These are phyloP conservation scores for Steatocranus sp. DNA, from an alignment of 2,797 vertebrate genomes.

Conservation along the genomic window DNA sequence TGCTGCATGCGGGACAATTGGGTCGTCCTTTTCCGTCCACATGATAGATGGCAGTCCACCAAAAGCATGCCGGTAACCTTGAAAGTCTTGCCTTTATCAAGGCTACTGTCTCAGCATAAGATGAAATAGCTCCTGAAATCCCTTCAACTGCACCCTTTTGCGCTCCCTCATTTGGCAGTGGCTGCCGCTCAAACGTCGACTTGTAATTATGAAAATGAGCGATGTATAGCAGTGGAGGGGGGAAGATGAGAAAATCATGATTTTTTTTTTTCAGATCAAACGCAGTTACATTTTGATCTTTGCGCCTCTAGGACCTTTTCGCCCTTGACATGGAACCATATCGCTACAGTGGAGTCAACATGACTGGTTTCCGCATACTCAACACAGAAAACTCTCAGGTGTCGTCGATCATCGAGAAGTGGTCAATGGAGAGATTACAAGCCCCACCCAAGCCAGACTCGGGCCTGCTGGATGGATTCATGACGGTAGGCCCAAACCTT, in stretches of 20 bases:
- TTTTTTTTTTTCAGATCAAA: background rate
- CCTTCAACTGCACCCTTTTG: slow-evolving; percentile 10
- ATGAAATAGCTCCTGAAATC: slow-evolving; percentile 41
- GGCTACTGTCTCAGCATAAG: slow-evolving; percentile 47
- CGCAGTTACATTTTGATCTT: background rate
- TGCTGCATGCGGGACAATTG: slow-evolving; percentile 54
- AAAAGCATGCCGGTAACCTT: slow-evolving; percentile 66
- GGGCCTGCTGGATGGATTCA: slow-evolving; percentile 97
- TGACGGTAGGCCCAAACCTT: slow-evolving; percentile 82
- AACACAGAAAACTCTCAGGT: slow-evolving; percentile 95
- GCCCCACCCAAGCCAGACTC: slow-evolving; percentile 96
- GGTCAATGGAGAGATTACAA: slow-evolving; percentile 97
- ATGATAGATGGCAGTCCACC: slow-evolving; percentile 72
- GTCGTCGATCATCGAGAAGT: slow-evolving; percentile 95
- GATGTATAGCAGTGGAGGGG: background rate
- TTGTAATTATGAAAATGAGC: slow-evolving; percentile 5
- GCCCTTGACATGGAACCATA: slow-evolving; percentile 97
- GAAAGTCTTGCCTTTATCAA: slow-evolving; percentile 58
- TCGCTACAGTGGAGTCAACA: slow-evolving; percentile 95
- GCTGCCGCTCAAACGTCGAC: background rate
- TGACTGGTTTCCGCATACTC: slow-evolving; percentile 96
- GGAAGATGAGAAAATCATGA: background rate
- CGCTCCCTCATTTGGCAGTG: background rate
- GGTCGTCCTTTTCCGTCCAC: slow-evolving; percentile 66
- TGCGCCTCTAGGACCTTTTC: slow-evolving; percentile 85